Evolutionary conservation across 2,797 vertebrate species (phyloP).

Genomic region (Bradypodion ventrale): DNA sequence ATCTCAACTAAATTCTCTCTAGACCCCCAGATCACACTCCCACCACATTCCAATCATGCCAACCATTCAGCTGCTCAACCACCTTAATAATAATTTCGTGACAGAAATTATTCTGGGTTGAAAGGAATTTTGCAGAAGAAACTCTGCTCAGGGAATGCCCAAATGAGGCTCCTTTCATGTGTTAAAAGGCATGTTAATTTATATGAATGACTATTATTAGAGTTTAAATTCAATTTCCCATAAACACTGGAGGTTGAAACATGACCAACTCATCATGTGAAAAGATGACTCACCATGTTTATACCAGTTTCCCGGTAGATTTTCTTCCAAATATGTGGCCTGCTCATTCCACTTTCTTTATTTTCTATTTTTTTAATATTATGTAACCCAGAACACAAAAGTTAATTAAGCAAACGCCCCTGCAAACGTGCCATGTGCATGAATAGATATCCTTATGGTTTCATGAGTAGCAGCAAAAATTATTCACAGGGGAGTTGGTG

Average conservation of each 20-base stretch:
- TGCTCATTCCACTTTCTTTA: conserved; percentile 1
- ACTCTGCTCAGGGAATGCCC: too few species aligned
- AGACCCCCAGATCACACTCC: too few species aligned
- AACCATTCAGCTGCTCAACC: too few species aligned
- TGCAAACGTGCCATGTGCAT: not conserved
- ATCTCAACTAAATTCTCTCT: too few species aligned
- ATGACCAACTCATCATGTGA: not conserved
- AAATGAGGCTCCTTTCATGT: too few species aligned
- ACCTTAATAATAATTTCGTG: too few species aligned
- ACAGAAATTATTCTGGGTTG: too few species aligned
- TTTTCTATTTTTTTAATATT: not conserved
- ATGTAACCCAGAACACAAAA: not conserved
- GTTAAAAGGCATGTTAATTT: not conserved
- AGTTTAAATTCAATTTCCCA: not conserved
- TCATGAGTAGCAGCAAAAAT: not conserved
- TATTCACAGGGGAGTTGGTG: not conserved
- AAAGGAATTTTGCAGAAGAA: too few species aligned
- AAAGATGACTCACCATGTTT: conserved; percentile 15
- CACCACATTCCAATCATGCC: too few species aligned
- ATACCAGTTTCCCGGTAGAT: not conserved
- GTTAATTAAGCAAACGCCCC: not conserved
- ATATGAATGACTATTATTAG: not conserved
- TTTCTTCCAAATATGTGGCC: conserved; percentile 6
- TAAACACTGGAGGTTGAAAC: not conserved
- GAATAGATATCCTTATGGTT: too few species aligned